Evolutionary conservation across 2,113 vertebrate species (phyloP).

Genomic region (Arvicanthis niloticus): DNA sequence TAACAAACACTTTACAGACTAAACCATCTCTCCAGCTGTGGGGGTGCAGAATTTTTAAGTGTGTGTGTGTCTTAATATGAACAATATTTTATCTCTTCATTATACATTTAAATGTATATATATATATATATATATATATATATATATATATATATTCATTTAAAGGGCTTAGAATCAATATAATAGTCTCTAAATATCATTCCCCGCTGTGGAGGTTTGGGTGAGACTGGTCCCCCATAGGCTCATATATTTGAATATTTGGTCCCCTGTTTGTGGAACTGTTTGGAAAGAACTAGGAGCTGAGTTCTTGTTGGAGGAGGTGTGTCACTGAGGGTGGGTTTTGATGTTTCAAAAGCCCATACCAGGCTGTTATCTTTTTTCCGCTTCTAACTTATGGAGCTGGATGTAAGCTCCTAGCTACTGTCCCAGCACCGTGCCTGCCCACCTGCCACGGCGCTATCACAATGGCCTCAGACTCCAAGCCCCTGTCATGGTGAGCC

Average conservation of each 20-base stretch:
- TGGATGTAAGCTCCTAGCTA: not conserved
- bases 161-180: not conserved
- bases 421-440: not conserved
- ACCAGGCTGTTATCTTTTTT: not conserved
- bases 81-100: not conserved
- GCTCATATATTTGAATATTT: not conserved
- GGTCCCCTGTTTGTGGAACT: not conserved
- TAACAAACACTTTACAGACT: not conserved
- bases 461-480: not conserved
- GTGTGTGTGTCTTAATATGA: not conserved
- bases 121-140: not conserved
- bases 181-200: not conserved
- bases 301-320: not conserved
- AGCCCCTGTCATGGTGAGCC: not conserved
- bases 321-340: not conserved
- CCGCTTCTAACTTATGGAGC: not conserved
- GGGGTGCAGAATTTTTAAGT: not conserved
- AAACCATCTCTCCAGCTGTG: not conserved
- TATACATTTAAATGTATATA: not conserved
- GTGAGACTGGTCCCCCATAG: not conserved
- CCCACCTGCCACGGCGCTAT: not conserved
- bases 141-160: not conserved
- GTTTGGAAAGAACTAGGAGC: not conserved
- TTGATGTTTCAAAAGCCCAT: not conserved
- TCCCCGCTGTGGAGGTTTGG: not conserved